phyloP scores from a whole-genome alignment of 1,140 invertebrate species.

The Palaemon carinicauda region DNA sequence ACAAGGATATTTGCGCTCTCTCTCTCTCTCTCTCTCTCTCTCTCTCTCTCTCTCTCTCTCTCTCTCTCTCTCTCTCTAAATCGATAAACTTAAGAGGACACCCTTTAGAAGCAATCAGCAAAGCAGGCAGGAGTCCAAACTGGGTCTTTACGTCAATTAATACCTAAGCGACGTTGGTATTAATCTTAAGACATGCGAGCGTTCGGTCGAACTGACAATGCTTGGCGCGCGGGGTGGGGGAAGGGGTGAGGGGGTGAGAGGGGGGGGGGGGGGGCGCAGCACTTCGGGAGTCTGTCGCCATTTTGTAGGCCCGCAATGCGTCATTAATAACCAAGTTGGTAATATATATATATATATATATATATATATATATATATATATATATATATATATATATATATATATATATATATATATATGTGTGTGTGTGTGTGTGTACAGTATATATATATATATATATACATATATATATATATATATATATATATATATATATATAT shows the following conservation, averaged over 20 bases:
- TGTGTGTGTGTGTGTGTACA: neutral
- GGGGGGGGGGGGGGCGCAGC: no score
- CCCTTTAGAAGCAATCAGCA: no score
- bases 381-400: neutral
- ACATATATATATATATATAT: neutral
- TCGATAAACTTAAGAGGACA: neutral
- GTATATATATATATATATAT: neutral
- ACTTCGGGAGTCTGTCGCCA: no score
- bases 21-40: neutral
- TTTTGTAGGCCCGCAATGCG: no score
- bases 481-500: neutral
- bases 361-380: neutral
- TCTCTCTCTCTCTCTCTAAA: neutral
- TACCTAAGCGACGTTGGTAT: neutral
- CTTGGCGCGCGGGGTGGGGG: no score
- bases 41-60: neutral
- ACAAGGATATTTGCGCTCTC: no score
- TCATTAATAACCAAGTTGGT: no score
- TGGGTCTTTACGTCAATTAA: no score
- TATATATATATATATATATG: neutral
- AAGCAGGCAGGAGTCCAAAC: no score
- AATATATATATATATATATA: neutral
- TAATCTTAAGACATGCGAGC: neutral
- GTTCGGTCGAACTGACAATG: no score
- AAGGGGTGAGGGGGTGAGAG: no score